These are phyloP conservation scores for Cydia strobilella DNA, from an alignment of 1,140 invertebrate species.

Conservation along the genomic window DNA sequence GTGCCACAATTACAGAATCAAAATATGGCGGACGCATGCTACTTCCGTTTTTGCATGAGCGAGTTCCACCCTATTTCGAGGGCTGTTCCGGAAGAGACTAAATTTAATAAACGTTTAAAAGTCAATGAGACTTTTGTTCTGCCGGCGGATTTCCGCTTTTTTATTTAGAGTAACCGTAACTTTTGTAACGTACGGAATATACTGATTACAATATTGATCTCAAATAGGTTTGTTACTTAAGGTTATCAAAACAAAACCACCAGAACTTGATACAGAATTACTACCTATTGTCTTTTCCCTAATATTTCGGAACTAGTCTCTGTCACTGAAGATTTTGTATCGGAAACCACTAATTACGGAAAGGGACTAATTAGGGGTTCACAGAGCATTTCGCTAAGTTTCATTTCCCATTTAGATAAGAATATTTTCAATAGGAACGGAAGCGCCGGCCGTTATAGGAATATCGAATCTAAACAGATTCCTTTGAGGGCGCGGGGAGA, in stretches of 20 bases:
- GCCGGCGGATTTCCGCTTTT: conserved; percentile 56
- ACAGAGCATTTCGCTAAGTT: conserved; percentile 23
- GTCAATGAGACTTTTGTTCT: conserved; percentile 66
- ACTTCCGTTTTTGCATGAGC: conserved; percentile 73
- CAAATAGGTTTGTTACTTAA: not conserved
- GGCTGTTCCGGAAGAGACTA: conserved; percentile 73
- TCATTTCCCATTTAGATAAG: conserved; percentile 4
- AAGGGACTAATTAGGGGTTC: not conserved
- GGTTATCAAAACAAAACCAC: too few species aligned
- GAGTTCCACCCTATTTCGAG: conserved; percentile 63
- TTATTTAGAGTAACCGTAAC: conserved; percentile 39
- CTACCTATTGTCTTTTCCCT: not conserved
- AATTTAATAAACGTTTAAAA: conserved; percentile 72
- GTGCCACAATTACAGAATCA: conserved; percentile 70
- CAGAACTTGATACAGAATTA: not conserved
- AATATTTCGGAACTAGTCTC: not conserved
- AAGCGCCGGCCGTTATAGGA: conserved; percentile 25
- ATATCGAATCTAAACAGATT: conserved; percentile 34
- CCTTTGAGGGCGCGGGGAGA: conserved; percentile 45
- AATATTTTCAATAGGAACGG: conserved; percentile 30
- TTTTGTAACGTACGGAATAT: not conserved
- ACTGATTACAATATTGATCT: not conserved
- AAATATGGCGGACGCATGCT: conserved; percentile 67
- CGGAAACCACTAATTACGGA: not conserved
- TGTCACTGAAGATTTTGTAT: not conserved